These are phyloP conservation scores for Drosophila tropicalis DNA, from an alignment of 1,140 invertebrate species.

Conservation along the genomic window DNA sequence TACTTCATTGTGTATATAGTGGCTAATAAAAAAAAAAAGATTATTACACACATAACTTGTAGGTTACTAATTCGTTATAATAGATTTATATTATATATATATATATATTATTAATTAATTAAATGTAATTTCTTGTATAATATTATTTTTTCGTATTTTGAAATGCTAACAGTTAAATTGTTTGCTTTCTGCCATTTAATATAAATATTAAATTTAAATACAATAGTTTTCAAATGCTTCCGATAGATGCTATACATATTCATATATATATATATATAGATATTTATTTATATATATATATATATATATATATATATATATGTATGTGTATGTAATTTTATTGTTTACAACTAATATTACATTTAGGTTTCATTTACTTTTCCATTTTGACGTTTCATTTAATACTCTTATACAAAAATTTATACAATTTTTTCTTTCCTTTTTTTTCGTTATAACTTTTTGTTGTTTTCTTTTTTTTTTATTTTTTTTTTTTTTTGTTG, in stretches of 20 bases:
- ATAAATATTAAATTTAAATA: slow-evolving; percentile 76
- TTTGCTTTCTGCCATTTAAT: slow-evolving; percentile 61
- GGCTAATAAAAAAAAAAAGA: slow-evolving; percentile 16
- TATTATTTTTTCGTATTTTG: slow-evolving; percentile 66
- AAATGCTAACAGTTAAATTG: slow-evolving; percentile 79
- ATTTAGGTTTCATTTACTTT: slow-evolving; percentile 71
- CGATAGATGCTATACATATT: slow-evolving; percentile 11
- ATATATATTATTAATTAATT: slow-evolving; percentile 52
- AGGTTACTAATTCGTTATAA: slow-evolving; percentile 59
- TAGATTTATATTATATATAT: slow-evolving; percentile 74
- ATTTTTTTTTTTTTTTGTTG: not conserved
- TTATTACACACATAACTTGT: slow-evolving; percentile 73
- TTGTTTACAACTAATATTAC: slow-evolving; percentile 65
- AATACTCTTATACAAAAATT: slow-evolving; percentile 69
- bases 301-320: slow-evolving; percentile 1
- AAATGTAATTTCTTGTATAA: slow-evolving; percentile 44
- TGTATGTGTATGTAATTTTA: slow-evolving; percentile 26
- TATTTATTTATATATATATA: slow-evolving; percentile 20
- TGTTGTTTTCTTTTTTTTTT: slow-evolving; percentile 40
- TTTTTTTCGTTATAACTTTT: slow-evolving; percentile 9
- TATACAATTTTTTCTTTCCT: slow-evolving; percentile 70
- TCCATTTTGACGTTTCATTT: slow-evolving; percentile 41
- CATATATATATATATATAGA: too few species aligned
- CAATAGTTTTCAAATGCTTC: slow-evolving; percentile 56
- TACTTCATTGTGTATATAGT: slow-evolving; percentile 27